A percentile compares a stretch with the other conserved stretches of the same genome.
These are phyloP conservation scores for Dorcus hopei DNA, from an alignment of 2,888 invertebrate species.

Conservation along the genomic window DNA sequence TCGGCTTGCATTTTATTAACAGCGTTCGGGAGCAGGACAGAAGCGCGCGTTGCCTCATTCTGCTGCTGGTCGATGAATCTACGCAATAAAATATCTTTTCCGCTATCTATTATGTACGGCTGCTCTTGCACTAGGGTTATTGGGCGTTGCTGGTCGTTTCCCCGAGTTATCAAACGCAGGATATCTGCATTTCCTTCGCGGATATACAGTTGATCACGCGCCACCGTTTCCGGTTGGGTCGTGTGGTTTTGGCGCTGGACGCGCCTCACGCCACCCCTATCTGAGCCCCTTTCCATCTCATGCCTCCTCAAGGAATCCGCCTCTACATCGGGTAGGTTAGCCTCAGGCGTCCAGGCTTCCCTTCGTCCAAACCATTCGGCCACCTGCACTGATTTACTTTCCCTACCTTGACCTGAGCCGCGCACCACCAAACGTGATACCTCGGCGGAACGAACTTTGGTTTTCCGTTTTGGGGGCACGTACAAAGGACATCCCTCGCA, in stretches of 20 bases:
- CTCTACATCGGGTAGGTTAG: conserved; percentile 55
- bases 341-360: conserved; percentile 86
- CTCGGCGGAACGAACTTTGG: conserved; percentile 72
- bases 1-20: conserved; percentile 45
- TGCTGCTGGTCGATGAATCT: conserved; percentile 79
- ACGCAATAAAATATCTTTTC: conserved; percentile 80
- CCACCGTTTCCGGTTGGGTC: conserved; percentile 38
- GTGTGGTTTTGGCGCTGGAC: conserved; percentile 33
- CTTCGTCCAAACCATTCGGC: conserved; percentile 72
- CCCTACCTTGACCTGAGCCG: conserved; percentile 63
- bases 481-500: conserved; percentile 84
- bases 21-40: conserved; percentile 40
- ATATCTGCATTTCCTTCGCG: conserved; percentile 85
- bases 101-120: conserved; percentile 60
- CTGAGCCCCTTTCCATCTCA: conserved; percentile 75
- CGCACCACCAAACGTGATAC: conserved; percentile 71
- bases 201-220: conserved; percentile 71
- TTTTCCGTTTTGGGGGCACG: conserved; percentile 66
- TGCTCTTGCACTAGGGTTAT: conserved; percentile 54
- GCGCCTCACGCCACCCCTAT: conserved; percentile 47
- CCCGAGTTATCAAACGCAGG: conserved; percentile 72
- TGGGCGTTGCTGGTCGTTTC: conserved; percentile 56
- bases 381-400: conserved; percentile 74
- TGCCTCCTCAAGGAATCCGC: conserved; percentile 72
- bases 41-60: conserved; percentile 32